Base-by-base conservation (phyloP, 2,113 vertebrate genomes). In the Pachycephala philippinensis region DNA sequence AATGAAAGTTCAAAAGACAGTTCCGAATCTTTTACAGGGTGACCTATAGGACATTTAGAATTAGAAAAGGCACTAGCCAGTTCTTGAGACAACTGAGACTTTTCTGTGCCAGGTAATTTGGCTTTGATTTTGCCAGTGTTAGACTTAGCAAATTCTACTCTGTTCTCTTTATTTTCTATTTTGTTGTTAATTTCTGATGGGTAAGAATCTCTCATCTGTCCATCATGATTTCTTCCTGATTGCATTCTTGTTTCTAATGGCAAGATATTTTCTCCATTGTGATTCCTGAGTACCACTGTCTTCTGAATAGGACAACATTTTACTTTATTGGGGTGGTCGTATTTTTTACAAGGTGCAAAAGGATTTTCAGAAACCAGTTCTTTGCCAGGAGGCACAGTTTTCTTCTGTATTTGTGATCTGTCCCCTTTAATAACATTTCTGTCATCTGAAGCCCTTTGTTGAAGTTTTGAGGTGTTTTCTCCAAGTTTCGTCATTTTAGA, bases 1-100 rank as follows among this genome's bases (percentile, higher is more conserved):
- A 99, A 98, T 61, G 99, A 99, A 94, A 98, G 33, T 52, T 99
- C 99, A 77, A 99, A 98, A 70, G 98, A 98, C 31, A 98, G 96
- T 64, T 97, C 98, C 22, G 93, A 70, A 56, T 92, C 93, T 78
- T 89, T 96, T 40, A 68, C n/a, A 42, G 54, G 30, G 22, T 87
- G 66, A 74, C 37, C 56, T n/a, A 10, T 5, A 21, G 28, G 59
- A 56, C 27, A 54, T n/a, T 69, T 66, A 52, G 90, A 84, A 95
- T 92, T 42, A 77, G 77, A 52, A 76, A 81, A 33, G 22, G 61
- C 35, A 35, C 53, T 54, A 23, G 10, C 40, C 7, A 30, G n/a
- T 33, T 88, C 95, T 21, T 11, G 18, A 15, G 74, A 81, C 26
- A 92, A 27, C 31, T 37, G 64, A 89, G 52, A 54, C 33, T 66